A percentile compares a stretch with the other conserved stretches of the same genome.
Evolutionary conservation across 2,888 invertebrate species (phyloP).

Genomic region (Trichopria drosophilae): DNA sequence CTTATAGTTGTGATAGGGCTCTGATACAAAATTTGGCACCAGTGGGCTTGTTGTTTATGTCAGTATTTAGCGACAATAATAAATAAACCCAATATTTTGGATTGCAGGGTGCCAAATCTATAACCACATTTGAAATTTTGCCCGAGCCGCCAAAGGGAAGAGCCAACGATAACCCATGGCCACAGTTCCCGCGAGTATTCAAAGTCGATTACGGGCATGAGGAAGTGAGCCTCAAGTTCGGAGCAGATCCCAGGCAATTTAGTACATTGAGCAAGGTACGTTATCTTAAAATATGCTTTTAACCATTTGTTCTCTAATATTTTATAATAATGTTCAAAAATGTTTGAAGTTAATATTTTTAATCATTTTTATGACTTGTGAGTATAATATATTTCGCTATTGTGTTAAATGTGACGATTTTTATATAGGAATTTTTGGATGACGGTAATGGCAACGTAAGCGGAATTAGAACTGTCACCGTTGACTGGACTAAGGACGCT

Average conservation of each 20-base stretch:
- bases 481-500: constrained; percentile 91
- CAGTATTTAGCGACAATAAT: too few species aligned
- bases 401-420: neutral
- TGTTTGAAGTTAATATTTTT: neutral
- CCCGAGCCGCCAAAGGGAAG: constrained; percentile 85
- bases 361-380: too few species aligned
- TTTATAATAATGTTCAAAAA: neutral
- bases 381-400: too few species aligned
- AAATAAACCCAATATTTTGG: too few species aligned
- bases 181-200: constrained; percentile 96
- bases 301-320: neutral
- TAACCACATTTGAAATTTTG: constrained; percentile 96
- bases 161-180: constrained; percentile 95
- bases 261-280: constrained; percentile 84
- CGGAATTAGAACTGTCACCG: constrained; percentile 87
- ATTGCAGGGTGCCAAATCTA: constrained; percentile 82
- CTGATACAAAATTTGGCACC: too few species aligned
- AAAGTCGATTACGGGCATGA: constrained; percentile 98
- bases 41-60: too few species aligned
- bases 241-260: constrained; percentile 90
- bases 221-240: constrained; percentile 77
- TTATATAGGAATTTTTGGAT: constrained; percentile 77
- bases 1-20: too few species aligned
- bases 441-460: constrained; percentile 87
- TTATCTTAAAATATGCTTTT: constrained; percentile 4